Conservation (phyloP, 2,113 vertebrate species). For the Planiliza haematocheilus region DNA sequence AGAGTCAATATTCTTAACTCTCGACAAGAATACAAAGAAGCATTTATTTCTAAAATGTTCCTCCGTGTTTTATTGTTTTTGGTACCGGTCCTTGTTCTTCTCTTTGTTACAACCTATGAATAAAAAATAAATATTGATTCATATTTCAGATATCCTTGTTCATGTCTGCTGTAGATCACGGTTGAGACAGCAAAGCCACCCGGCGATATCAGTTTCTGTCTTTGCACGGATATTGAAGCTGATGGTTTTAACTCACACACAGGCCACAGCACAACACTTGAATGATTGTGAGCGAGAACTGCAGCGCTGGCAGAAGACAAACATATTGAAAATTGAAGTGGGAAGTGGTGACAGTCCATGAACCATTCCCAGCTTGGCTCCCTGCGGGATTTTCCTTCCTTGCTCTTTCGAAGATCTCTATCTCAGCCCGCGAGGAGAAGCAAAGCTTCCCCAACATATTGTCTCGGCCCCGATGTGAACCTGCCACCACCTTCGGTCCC, state of each 20-base stretch:
- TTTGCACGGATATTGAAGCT: neutral
- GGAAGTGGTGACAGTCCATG: slow-evolving; percentile 38
- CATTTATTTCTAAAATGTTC: neutral
- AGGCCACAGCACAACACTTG: slow-evolving; percentile 5
- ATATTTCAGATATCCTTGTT: slow-evolving; percentile 4
- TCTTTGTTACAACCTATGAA: neutral
- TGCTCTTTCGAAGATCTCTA: slow-evolving; percentile 32
- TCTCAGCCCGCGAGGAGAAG: slow-evolving; percentile 45
- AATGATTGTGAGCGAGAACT: slow-evolving; percentile 21
- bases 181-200: too few species aligned
- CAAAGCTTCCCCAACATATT: slow-evolving; percentile 45
- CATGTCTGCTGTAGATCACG: neutral
- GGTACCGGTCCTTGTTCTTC: too few species aligned
- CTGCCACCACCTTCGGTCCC: slow-evolving; percentile 41
- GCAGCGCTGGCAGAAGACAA: slow-evolving; percentile 50
- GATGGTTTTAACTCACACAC: slow-evolving; percentile 2
- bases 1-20: neutral
- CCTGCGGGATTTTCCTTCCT: slow-evolving; percentile 64
- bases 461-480: slow-evolving; percentile 67
- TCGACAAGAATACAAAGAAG: neutral
- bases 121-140: neutral
- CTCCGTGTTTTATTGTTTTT: neutral
- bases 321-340: slow-evolving; percentile 21
- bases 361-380: slow-evolving; percentile 50
- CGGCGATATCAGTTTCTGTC: neutral